phyloP scores from a whole-genome alignment of 2,888 invertebrate species.

The Lochmaea crataegi region DNA sequence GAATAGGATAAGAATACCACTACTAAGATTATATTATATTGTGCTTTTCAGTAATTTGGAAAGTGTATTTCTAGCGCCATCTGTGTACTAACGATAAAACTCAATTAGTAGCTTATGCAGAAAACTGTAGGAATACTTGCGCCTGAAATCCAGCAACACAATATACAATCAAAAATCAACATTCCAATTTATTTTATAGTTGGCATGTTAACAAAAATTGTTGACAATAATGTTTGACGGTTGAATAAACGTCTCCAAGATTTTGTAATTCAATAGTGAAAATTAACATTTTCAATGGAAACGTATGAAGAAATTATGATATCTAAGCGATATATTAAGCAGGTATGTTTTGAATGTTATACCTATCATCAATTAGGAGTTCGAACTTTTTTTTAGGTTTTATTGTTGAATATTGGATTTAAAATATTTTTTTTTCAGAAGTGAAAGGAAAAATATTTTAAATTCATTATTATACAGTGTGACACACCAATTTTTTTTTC shows the following conservation, averaged over 20 bases:
- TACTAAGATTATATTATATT: too few relatives aligned
- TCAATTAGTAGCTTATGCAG: not conserved
- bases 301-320: constrained; percentile 46
- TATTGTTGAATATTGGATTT: too few relatives aligned
- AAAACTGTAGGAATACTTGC: not conserved
- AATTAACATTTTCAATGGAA: constrained; percentile 49
- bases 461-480: not conserved
- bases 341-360: constrained; percentile 20
- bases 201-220: constrained; percentile 33
- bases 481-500: too few relatives aligned
- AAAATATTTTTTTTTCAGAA: too few relatives aligned
- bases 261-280: constrained; percentile 24
- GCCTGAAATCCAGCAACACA: constrained; percentile 4
- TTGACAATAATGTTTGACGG: constrained; percentile 37
- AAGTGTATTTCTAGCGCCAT: not conserved
- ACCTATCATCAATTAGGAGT: too few relatives aligned
- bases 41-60: too few relatives aligned
- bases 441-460: too few relatives aligned
- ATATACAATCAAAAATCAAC: not conserved
- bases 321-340: constrained; percentile 46
- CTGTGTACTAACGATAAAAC: not conserved
- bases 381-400: too few relatives aligned
- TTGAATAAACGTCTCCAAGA: constrained; percentile 36
- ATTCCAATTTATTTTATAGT: not conserved
- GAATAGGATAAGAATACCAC: too few relatives aligned